Conservation (phyloP, 2,888 invertebrate species). For the Pogonocherus hispidulus region DNA sequence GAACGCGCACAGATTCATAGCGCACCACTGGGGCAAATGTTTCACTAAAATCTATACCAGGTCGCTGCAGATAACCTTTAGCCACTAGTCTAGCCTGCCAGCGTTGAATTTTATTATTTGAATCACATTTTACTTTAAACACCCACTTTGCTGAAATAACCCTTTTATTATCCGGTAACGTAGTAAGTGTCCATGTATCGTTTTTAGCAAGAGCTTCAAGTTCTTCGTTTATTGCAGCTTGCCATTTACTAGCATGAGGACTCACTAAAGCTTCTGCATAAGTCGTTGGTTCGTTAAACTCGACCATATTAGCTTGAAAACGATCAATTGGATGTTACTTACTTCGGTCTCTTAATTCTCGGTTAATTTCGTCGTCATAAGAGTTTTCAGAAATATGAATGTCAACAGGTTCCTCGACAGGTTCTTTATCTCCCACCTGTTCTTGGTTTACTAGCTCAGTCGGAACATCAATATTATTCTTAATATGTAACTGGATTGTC, state of each 20-base stretch:
- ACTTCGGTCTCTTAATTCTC: not conserved
- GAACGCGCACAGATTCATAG: conserved; percentile 2
- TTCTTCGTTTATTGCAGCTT: not conserved
- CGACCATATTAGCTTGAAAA: not conserved
- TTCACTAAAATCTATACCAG: conserved; percentile 4
- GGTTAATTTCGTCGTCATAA: too few species aligned
- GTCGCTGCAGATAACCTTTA: conserved; percentile 48
- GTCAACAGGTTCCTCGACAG: too few species aligned
- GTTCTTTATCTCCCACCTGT: not conserved
- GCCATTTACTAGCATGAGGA: not conserved
- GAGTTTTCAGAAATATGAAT: too few species aligned
- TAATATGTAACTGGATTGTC: not conserved
- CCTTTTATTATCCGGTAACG: not conserved
- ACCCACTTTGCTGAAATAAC: not conserved
- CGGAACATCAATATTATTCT: not conserved
- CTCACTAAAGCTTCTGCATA: not conserved
- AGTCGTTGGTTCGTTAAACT: not conserved
- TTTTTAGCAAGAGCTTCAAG: not conserved
- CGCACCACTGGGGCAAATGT: conserved; percentile 14
- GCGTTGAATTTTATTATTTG: conserved; percentile 51
- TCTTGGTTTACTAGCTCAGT: not conserved
- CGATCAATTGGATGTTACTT: not conserved
- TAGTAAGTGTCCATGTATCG: not conserved
- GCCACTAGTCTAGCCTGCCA: conserved; percentile 51
- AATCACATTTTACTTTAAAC: conserved; percentile 50